Percentiles rank a stretch among this genome's conserved stretches.
phyloP scores from a whole-genome alignment of 2,797 vertebrate species.

The Siniperca undulata region DNA sequence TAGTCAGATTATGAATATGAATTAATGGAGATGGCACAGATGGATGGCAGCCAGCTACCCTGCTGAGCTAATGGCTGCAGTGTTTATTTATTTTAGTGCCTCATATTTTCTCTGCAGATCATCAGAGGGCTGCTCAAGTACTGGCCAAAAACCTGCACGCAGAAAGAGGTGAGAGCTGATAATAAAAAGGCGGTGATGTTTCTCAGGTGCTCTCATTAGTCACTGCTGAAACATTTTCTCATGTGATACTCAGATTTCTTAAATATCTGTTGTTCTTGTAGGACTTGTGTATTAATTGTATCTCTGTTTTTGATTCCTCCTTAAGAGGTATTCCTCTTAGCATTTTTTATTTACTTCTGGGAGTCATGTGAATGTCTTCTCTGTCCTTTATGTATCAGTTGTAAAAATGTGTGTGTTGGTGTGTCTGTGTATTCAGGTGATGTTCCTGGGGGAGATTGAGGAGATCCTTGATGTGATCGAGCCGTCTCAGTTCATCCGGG shows the following conservation, averaged over 20 bases:
- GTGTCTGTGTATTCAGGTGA: slow-evolving; percentile 70
- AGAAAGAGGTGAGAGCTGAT: slow-evolving; percentile 90
- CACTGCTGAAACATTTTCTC: background rate
- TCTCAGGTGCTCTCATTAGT: background rate
- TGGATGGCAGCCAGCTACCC: slow-evolving; percentile 32
- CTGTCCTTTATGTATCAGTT: background rate
- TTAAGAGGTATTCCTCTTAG: background rate
- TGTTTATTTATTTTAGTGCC: slow-evolving; percentile 47
- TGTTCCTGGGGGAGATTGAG: slow-evolving; percentile 95
- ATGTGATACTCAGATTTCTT: background rate
- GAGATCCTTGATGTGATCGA: slow-evolving; percentile 96
- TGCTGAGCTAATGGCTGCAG: slow-evolving; percentile 32
- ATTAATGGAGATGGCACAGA: slow-evolving; percentile 38
- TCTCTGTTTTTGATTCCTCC: background rate
- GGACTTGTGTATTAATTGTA: background rate
- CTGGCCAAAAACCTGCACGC: slow-evolving; percentile 96
- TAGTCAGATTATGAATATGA: slow-evolving; percentile 17
- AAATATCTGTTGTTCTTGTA: background rate
- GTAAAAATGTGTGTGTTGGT: background rate
- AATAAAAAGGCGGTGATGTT: background rate
- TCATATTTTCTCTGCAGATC: slow-evolving; percentile 84
- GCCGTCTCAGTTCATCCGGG: slow-evolving; percentile 94
- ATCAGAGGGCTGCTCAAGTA: slow-evolving; percentile 94
- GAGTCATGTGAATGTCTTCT: background rate
- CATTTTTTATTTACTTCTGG: background rate